Evolutionary conservation across 2,113 vertebrate species (phyloP), one percentile per base, ranked within the genome.

Genomic region (Amphiprion ocellaris): DNA sequence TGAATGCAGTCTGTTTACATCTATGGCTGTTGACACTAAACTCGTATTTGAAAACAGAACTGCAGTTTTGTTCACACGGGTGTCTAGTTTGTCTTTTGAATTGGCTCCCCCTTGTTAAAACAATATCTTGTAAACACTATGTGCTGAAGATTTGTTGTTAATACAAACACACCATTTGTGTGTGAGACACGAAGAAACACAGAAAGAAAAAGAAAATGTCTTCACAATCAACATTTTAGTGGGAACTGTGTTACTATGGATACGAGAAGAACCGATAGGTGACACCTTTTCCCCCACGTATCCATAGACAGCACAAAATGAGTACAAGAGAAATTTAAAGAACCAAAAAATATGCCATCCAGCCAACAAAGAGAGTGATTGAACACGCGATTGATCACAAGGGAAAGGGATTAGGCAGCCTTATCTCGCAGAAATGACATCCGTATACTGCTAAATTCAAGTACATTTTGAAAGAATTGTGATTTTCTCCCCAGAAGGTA

Each of bases 371-470:
- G 17, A 21, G 23, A 58, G 16, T 12, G 7, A 54, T 16, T 21
- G 16, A 60, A 37, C 66, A 30, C 50, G 46, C 30, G 53, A 72
- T 16, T 54, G 54, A 60, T 9, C 33, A 37, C 33, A 37, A 76
- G 23, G 54, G 37, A 65, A 30, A 65, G 30, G 59, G n/a, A 44
- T 26, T 60, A 6, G 30, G 70, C 65, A 65, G 26, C 39, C 46
- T 23, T 58, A 19, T 7, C 53, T 8, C 33, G 9, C 33, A 37
- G 7, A 37, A 37, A 33, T 33, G 5, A 33, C 33, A 33, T 33
- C 5, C 33, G 4, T 7, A 33, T 33, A 7, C 33, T 1, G 33
- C 33, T 33, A 8, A 7, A 33, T 6, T 37, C 33, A 9, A 1
- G 33, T 10, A 9, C 33, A 9, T 37, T 37, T 37, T 37, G 33